Percentiles rank a stretch among this genome's conserved stretches.
Evolutionary conservation across 1,140 invertebrate genomes (phyloP).

Genomic region (Potamilus streckersoni): DNA sequence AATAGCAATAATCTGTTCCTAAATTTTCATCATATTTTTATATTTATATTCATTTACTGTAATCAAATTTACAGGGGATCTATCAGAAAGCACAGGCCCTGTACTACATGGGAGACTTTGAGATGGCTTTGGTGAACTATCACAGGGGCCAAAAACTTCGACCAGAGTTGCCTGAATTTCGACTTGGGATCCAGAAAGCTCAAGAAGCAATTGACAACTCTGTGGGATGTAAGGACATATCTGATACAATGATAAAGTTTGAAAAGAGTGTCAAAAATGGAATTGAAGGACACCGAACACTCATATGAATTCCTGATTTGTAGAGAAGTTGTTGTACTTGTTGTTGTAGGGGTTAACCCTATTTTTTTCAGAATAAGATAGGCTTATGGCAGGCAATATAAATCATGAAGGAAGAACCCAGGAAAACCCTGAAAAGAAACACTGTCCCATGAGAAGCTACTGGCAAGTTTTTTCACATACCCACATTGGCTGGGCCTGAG

Average conservation of each 20-base stretch:
- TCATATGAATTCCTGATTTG: too few relatives aligned
- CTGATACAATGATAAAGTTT: background rate
- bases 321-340: too few relatives aligned
- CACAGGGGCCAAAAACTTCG: constrained; percentile 86
- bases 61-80: constrained; percentile 72
- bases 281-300: too few relatives aligned
- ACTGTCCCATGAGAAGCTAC: too few relatives aligned
- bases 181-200: constrained; percentile 91
- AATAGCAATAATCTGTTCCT: background rate
- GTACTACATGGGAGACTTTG: constrained; percentile 92
- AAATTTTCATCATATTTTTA: background rate
- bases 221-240: constrained; percentile 75
- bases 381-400: too few relatives aligned
- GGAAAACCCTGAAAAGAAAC: too few relatives aligned
- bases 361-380: too few relatives aligned
- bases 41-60: background rate
- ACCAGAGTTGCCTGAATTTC: constrained; percentile 87
- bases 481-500: too few relatives aligned
- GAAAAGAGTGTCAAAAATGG: background rate
- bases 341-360: too few relatives aligned
- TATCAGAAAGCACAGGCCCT: constrained; percentile 93
- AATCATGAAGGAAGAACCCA: too few relatives aligned
- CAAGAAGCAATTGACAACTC: constrained; percentile 94
- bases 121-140: constrained; percentile 91
- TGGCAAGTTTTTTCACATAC: too few relatives aligned